Evolutionary conservation across 2,888 invertebrate species (phyloP).

Genomic region (Nomada goodeniana): DNA sequence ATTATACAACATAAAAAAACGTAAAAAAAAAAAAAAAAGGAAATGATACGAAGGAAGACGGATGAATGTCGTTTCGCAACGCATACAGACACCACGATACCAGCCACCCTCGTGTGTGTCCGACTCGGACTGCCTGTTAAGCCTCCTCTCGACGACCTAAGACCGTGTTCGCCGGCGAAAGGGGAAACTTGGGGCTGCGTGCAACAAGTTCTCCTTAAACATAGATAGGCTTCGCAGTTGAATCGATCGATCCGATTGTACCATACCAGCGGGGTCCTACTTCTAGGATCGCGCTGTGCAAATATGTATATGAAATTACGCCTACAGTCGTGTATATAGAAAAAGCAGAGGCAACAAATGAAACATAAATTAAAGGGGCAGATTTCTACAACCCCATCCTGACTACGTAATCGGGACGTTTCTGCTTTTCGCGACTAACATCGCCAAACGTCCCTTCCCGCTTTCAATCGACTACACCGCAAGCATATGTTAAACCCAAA

Average conservation of each 20-base stretch:
- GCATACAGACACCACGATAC: not conserved
- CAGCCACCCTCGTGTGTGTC: slow-evolving; percentile 25
- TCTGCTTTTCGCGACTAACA: slow-evolving; percentile 19
- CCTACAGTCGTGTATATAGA: not conserved
- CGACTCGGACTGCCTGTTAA: slow-evolving; percentile 60
- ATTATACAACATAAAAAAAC: slow-evolving; percentile 26
- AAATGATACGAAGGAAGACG: not conserved
- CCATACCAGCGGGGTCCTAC: slow-evolving; percentile 20
- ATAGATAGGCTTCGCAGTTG: slow-evolving; percentile 67
- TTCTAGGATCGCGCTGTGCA: slow-evolving; percentile 43
- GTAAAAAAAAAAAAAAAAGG: not conserved
- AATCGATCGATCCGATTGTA: slow-evolving; percentile 70
- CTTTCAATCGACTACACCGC: slow-evolving; percentile 60
- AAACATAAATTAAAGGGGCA: not conserved
- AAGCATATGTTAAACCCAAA: slow-evolving; percentile 30
- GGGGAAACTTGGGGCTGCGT: slow-evolving; percentile 44
- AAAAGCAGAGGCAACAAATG: not conserved
- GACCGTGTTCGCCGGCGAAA: slow-evolving; percentile 61
- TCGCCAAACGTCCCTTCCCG: slow-evolving; percentile 61
- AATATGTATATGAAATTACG: not conserved
- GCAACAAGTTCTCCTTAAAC: slow-evolving; percentile 33
- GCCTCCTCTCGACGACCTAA: slow-evolving; percentile 67
- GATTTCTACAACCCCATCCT: not conserved
- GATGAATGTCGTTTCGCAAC: slow-evolving; percentile 44
- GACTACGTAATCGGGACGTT: not conserved